These are phyloP conservation scores for Drosophila yakuba DNA, from an alignment of 1,140 invertebrate species.

Conservation along the genomic window DNA sequence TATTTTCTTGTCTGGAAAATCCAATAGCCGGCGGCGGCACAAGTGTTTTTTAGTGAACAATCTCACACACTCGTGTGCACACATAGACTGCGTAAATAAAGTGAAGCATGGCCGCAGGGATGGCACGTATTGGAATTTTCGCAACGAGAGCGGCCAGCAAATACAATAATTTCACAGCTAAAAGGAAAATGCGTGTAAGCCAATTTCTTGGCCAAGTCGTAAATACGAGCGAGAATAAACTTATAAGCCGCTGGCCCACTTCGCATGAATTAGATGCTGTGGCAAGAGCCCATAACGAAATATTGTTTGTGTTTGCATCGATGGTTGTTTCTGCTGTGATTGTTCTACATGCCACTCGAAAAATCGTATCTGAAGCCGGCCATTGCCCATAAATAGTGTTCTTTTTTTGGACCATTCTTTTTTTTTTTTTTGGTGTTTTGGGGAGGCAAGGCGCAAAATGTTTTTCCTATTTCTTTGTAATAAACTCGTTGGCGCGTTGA, in stretches of 20 bases:
- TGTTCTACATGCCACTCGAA: slow-evolving; percentile 63
- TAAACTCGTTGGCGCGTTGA: slow-evolving; percentile 75
- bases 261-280: slow-evolving; percentile 60
- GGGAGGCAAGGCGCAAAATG: slow-evolving; percentile 44
- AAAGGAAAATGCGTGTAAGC: slow-evolving; percentile 77
- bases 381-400: slow-evolving; percentile 79
- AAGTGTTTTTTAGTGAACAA: slow-evolving; percentile 62
- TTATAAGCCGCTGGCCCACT: slow-evolving; percentile 70
- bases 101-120: slow-evolving; percentile 31
- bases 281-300: slow-evolving; percentile 40
- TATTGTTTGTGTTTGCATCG: slow-evolving; percentile 59
- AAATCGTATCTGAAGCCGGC: slow-evolving; percentile 57
- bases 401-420: slow-evolving; percentile 10
- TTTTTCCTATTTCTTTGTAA: slow-evolving; percentile 74
- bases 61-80: slow-evolving; percentile 11
- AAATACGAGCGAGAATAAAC: slow-evolving; percentile 77
- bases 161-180: slow-evolving; percentile 78
- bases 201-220: slow-evolving; percentile 77
- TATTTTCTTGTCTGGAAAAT: slow-evolving; percentile 33
- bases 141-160: slow-evolving; percentile 24
- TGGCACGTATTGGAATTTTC: slow-evolving; percentile 51
- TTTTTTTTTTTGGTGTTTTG: slow-evolving; percentile 4
- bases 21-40: slow-evolving; percentile 51
- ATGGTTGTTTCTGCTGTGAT: slow-evolving; percentile 54
- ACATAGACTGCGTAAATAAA: slow-evolving; percentile 34